A percentile compares a stretch with the other conserved stretches of the same genome.
Conservation (phyloP, 2,888 invertebrate species). For the Pemphredon lugubris region DNA sequence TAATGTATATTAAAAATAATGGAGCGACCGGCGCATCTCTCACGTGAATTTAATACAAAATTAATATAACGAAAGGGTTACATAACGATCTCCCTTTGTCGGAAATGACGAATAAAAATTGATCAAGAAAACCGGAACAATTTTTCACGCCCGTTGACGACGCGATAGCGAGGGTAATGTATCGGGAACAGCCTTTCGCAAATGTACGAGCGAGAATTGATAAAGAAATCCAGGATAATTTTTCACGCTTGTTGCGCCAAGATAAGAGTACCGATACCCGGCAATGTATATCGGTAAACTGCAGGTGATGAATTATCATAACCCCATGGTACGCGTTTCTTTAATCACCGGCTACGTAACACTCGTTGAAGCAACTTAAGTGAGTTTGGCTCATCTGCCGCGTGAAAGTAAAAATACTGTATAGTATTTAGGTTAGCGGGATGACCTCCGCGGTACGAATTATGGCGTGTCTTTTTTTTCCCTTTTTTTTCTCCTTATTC, state of each 20-base stretch:
- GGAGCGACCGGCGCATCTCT: too few relatives aligned
- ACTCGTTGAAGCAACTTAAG: slow-evolving; percentile 55
- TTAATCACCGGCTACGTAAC: slow-evolving; percentile 62
- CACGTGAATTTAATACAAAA: too few relatives aligned
- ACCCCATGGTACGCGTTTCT: slow-evolving; percentile 50
- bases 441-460: slow-evolving; percentile 51
- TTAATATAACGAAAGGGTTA: too few relatives aligned
- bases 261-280: slow-evolving; percentile 11
- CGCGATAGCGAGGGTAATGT: too few relatives aligned
- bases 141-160: too few relatives aligned
- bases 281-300: slow-evolving; percentile 20
- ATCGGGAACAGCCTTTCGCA: neutral
- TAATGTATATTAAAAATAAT: too few relatives aligned
- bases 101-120: too few relatives aligned
- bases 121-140: too few relatives aligned
- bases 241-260: slow-evolving; percentile 12
- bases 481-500: slow-evolving; percentile 18
- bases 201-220: slow-evolving; percentile 28
- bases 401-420: slow-evolving; percentile 67
- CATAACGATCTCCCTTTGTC: too few relatives aligned
- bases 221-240: slow-evolving; percentile 29
- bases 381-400: slow-evolving; percentile 55
- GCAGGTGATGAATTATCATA: slow-evolving; percentile 58
- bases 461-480: slow-evolving; percentile 34
- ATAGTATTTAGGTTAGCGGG: slow-evolving; percentile 60